phyloP scores from a whole-genome alignment of 2,888 invertebrate genomes.

The Lithosia quadra region DNA sequence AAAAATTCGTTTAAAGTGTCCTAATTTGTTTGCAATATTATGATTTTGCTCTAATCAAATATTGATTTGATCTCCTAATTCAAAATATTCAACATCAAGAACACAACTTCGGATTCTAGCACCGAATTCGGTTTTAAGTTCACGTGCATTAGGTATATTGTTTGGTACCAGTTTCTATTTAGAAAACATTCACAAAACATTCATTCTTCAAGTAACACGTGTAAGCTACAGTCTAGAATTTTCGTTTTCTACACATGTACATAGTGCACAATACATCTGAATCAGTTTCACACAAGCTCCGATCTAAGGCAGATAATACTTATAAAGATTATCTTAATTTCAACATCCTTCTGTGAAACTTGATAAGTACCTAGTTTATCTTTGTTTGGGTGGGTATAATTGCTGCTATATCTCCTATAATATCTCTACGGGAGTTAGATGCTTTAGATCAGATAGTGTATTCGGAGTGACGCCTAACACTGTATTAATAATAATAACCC shows the following conservation, averaged over 20 bases:
- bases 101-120: background rate
- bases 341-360: slow-evolving; percentile 15
- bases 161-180: slow-evolving; percentile 12
- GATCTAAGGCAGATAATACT: background rate
- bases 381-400: slow-evolving; percentile 19
- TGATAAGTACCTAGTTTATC: slow-evolving; percentile 19
- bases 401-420: slow-evolving; percentile 18
- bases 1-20: background rate
- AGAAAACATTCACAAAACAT: slow-evolving; percentile 12
- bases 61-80: background rate
- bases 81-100: background rate
- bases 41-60: no score
- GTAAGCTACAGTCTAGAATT: slow-evolving; percentile 1
- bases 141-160: slow-evolving; percentile 11
- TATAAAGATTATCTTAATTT: slow-evolving; percentile 15
- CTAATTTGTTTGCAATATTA: no score
- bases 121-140: background rate
- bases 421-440: background rate
- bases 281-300: background rate
- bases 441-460: background rate
- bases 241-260: background rate
- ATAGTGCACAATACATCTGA: slow-evolving; percentile 8
- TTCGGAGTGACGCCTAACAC: background rate
- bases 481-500: background rate
- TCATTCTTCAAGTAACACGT: slow-evolving; percentile 16